Conservation (phyloP, 2,888 invertebrate genomes). For the Spodoptera littoralis region DNA sequence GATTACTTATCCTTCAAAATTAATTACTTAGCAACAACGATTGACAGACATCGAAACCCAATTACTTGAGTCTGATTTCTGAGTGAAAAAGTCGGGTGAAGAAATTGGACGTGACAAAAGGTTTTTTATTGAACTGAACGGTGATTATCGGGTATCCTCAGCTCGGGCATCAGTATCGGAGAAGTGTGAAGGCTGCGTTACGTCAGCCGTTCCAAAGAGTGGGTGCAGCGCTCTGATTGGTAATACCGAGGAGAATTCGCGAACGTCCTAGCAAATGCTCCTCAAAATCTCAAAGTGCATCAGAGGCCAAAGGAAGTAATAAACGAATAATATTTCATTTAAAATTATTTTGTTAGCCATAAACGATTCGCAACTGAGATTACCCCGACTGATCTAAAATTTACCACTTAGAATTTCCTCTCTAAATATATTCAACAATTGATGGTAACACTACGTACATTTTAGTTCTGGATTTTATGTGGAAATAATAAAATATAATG, state of each 20-base stretch:
- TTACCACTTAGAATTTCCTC: conserved; percentile 11
- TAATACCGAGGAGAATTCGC: conserved; percentile 68
- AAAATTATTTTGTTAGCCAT: conserved; percentile 1
- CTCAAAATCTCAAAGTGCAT: conserved; percentile 41
- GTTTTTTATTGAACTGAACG: conserved; percentile 16
- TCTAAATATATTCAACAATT: conserved; percentile 1
- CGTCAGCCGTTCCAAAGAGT: conserved; percentile 81
- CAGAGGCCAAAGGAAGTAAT: conserved; percentile 50
- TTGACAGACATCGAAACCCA: conserved; percentile 2
- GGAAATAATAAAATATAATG: too few relatives aligned
- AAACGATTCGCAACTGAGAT: conserved; percentile 15
- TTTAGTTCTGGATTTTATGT: too few relatives aligned
- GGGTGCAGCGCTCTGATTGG: conserved; percentile 83
- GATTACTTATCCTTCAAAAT: neutral
- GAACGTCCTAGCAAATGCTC: conserved; percentile 47
- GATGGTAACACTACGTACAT: neutral
- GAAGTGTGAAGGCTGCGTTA: conserved; percentile 81
- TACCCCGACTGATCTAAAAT: neutral
- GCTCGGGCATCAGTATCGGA: conserved; percentile 45
- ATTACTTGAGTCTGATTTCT: conserved; percentile 14
- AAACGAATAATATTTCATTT: conserved; percentile 21
- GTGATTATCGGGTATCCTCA: conserved; percentile 26
- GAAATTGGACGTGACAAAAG: conserved; percentile 26
- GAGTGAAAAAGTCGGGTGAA: conserved; percentile 1
- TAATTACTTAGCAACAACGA: conserved; percentile 11